Conservation (phyloP, 2,797 vertebrate species). For the Xyrichtys novacula region DNA sequence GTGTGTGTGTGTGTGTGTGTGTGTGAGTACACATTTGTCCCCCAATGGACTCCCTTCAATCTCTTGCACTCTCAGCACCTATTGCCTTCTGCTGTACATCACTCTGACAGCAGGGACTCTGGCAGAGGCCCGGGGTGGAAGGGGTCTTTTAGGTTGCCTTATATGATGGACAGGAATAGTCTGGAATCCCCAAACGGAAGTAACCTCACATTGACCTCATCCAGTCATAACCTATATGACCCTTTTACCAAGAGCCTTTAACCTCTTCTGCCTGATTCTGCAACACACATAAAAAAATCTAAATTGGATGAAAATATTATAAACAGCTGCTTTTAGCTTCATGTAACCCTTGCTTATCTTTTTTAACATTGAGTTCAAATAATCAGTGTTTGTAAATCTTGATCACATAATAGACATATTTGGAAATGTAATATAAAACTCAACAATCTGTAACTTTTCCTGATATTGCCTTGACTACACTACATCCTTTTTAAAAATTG, state of each 20-base stretch:
- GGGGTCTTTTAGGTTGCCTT: conserved; percentile 61
- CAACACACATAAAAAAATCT: conserved; percentile 43
- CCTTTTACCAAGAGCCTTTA: conserved; percentile 57
- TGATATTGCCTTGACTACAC: background rate
- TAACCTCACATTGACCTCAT: conserved; percentile 76
- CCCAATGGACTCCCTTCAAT: conserved; percentile 58
- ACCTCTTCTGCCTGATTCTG: conserved; percentile 43
- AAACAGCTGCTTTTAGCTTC: conserved; percentile 25
- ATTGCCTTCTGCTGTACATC: conserved; percentile 74
- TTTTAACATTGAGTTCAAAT: too few relatives aligned
- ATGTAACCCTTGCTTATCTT: background rate
- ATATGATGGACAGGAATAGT: conserved; percentile 74
- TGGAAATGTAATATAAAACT: background rate
- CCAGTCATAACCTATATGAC: conserved; percentile 61
- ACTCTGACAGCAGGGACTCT: conserved; percentile 70
- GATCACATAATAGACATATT: background rate
- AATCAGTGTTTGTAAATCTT: background rate
- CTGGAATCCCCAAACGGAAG: conserved; percentile 74
- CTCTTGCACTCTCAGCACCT: conserved; percentile 60
- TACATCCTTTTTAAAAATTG: background rate
- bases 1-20: conserved; percentile 8
- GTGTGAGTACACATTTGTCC: conserved; percentile 4
- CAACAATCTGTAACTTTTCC: background rate
- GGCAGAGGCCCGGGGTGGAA: conserved; percentile 58
- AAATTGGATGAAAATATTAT: conserved; percentile 24